Evolutionary conservation across 1,140 invertebrate species (phyloP).

Genomic region (Leptonema lineaticorne): DNA sequence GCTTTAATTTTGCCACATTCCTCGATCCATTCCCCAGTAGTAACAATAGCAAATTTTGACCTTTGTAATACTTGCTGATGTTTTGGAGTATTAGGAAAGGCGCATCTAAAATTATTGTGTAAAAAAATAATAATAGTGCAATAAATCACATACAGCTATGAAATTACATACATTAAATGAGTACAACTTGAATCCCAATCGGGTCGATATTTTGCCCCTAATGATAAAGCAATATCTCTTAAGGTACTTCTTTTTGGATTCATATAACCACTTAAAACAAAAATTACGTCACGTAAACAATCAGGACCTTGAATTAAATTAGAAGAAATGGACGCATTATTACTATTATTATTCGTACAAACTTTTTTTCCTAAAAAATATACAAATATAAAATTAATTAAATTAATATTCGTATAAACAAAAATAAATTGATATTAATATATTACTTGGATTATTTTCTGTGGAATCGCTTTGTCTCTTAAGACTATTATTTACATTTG

Average conservation of each 20-base stretch:
- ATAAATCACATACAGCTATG: neutral
- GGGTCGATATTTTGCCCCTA: slow-evolving; percentile 78
- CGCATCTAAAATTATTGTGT: slow-evolving; percentile 71
- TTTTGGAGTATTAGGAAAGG: slow-evolving; percentile 87
- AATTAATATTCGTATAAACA: neutral
- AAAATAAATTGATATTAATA: neutral
- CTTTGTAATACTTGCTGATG: slow-evolving; percentile 64
- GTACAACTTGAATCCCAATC: slow-evolving; percentile 77
- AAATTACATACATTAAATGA: slow-evolving; percentile 73
- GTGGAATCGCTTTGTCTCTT: neutral
- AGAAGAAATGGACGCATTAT: neutral
- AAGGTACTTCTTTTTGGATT: slow-evolving; percentile 75
- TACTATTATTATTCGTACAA: neutral
- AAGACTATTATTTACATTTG: neutral
- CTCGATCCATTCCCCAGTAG: slow-evolving; percentile 75
- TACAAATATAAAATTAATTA: slow-evolving; percentile 7
- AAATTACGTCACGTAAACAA: slow-evolving; percentile 65
- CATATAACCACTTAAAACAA: slow-evolving; percentile 83
- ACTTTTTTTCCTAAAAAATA: slow-evolving; percentile 2
- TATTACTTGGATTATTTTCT: neutral
- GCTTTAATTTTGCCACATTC: slow-evolving; percentile 65
- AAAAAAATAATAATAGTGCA: neutral
- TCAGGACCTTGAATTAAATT: slow-evolving; percentile 28
- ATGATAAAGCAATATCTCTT: slow-evolving; percentile 66
- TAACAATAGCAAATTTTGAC: slow-evolving; percentile 65